Evolutionary conservation across 2,113 vertebrate genomes (phyloP), one percentile per base, ranked within the genome.

Genomic region (Rhombomys opimus): DNA sequence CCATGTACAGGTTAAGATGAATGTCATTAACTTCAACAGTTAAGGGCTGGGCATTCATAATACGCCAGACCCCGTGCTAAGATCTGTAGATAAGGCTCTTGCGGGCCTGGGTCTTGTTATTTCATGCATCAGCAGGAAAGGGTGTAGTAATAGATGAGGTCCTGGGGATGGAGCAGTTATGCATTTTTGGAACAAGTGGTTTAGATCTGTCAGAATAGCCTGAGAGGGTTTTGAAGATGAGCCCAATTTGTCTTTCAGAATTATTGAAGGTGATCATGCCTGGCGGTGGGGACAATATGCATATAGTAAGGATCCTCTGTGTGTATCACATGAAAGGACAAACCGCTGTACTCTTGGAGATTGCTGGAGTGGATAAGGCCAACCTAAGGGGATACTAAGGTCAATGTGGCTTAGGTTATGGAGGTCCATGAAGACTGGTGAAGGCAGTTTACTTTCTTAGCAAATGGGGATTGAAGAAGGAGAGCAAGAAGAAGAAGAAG

Each of bases 181-280:
- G 65, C 93, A 59, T 94, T 59, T 97, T 95, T 95, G 61, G 41
- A 96, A 90, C 13, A 93, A 78, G 20, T 3, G 65, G 25, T 57
- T 35, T 65, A 61, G 25, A 22, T 75, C 57, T 87, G 35, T 93
- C n/a, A 50, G 50, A 78, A 54, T 18, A 87, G 65, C 2, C 22
- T 84, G 82, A 65, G 11, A 13, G 52, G 52, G 5, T 93, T 97
- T 93, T 94, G 78, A 90, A 91, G 68, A 70, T 94, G 88, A 88
- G n/a, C 38, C 54, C 12, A 85, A 30, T 94, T 95, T 89, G 68
- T 22, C 54, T 50, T 65, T 68, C 81, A 90, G 32, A 27, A 5
- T 7, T 27, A 46, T 88, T 80, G 59, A 93, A 87, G 35, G 22
- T 25, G 52, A 73, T 72, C 59, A 30, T 96, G 67, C 68, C 46